phyloP scores from a whole-genome alignment of 2,888 invertebrate genomes.

The Patella depressa region DNA sequence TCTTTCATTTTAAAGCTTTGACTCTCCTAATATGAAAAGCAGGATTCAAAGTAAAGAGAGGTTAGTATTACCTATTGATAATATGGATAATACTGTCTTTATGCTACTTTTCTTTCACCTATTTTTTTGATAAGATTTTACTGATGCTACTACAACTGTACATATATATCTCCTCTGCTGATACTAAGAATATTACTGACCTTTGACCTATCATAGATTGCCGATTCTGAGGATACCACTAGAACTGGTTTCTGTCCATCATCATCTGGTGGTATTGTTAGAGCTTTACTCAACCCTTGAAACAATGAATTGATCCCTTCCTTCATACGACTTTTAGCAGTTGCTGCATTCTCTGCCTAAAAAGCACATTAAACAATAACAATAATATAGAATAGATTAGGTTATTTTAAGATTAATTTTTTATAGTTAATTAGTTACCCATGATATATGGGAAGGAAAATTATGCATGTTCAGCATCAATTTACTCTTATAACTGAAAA shows the following conservation, averaged over 20 bases:
- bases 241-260: slow-evolving; percentile 38
- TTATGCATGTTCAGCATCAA: no score
- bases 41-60: no score
- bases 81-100: no score
- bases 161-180: no score
- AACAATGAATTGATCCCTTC: slow-evolving; percentile 62
- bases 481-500: not conserved
- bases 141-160: not conserved
- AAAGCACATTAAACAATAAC: slow-evolving; percentile 16
- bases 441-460: no score
- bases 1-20: no score
- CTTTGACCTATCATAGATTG: slow-evolving; percentile 66
- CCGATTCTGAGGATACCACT: slow-evolving; percentile 36
- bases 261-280: slow-evolving; percentile 67
- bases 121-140: not conserved
- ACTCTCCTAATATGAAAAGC: no score
- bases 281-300: slow-evolving; percentile 62
- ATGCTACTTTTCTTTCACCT: not conserved
- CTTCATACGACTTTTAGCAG: slow-evolving; percentile 59
- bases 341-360: slow-evolving; percentile 47
- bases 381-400: no score
- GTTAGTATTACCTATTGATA: no score
- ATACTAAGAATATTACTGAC: slow-evolving; percentile 35
- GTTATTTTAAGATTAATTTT: no score
- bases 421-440: no score